Conservation (phyloP, 2,888 invertebrate genomes). For the Fragum sueziense region DNA sequence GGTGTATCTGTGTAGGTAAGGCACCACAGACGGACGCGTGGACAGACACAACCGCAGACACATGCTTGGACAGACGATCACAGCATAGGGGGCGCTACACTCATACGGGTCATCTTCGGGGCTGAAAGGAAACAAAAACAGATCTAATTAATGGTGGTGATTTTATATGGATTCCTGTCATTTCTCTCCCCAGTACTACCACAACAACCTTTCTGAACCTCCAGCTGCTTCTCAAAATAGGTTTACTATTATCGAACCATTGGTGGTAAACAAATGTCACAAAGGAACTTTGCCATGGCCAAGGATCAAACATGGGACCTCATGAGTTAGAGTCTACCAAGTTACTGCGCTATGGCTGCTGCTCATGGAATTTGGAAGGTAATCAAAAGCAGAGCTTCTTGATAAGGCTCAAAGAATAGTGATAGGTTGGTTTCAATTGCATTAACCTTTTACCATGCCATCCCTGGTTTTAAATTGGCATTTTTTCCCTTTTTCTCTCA, state of each 20-base stretch:
- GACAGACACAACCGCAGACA: conserved; percentile 6
- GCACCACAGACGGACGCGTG: conserved; percentile 10
- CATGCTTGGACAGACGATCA: no score
- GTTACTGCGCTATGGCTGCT: no score
- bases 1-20: conserved; percentile 25
- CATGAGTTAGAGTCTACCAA: background rate
- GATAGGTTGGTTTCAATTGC: no score
- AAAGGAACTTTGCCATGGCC: background rate
- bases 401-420: no score
- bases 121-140: conserved; percentile 44
- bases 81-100: conserved; percentile 58
- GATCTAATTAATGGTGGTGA: no score
- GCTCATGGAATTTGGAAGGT: no score
- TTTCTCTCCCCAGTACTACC: background rate
- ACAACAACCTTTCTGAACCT: background rate
- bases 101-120: conserved; percentile 56
- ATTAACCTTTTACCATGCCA: no score
- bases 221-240: background rate
- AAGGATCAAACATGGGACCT: background rate
- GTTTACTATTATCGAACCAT: background rate
- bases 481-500: no score
- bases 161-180: background rate
- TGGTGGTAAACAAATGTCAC: background rate
- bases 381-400: no score
- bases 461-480: no score